A percentile compares a stretch with the other conserved stretches of the same genome.
phyloP scores from a whole-genome alignment of 2,888 invertebrate species.

The Pharmacophagus antenor region DNA sequence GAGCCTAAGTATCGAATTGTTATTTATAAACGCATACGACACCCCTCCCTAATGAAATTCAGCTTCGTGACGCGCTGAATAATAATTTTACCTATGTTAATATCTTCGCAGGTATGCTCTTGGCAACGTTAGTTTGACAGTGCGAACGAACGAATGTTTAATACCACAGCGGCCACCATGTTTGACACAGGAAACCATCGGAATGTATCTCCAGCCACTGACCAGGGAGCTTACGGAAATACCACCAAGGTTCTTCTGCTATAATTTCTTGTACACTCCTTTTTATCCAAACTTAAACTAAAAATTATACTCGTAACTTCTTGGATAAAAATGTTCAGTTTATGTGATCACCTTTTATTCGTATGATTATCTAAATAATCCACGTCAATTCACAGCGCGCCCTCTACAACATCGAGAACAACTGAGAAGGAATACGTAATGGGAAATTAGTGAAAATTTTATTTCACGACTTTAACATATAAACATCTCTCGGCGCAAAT shows the following conservation, averaged over 20 bases:
- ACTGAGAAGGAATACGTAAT: too few relatives aligned
- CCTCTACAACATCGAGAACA: too few relatives aligned
- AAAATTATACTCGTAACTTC: too few relatives aligned
- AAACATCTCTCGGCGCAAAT: too few relatives aligned
- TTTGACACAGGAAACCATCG: conserved; percentile 72
- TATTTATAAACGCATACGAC: background rate
- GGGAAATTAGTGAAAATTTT: too few relatives aligned
- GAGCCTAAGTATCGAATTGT: background rate
- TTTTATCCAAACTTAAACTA: background rate
- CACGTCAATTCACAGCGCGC: too few relatives aligned
- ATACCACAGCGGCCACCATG: conserved; percentile 66
- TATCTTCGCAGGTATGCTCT: conserved; percentile 49
- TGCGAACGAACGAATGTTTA: conserved; percentile 59
- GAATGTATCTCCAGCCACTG: conserved; percentile 68
- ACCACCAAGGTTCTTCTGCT: conserved; percentile 51
- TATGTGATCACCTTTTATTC: too few relatives aligned
- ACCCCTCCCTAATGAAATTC: background rate
- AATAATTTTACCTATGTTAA: background rate
- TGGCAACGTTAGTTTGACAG: conserved; percentile 46
- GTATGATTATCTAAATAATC: too few relatives aligned
- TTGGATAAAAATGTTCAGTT: too few relatives aligned
- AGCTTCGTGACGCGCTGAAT: background rate
- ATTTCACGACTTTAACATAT: too few relatives aligned
- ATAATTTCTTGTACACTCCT: background rate
- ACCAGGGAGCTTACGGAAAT: conserved; percentile 57